Percentiles rank a stretch among this genome's conserved stretches.
phyloP scores from a whole-genome alignment of 2,888 invertebrate genomes.

The Noctuana brunneofusca region DNA sequence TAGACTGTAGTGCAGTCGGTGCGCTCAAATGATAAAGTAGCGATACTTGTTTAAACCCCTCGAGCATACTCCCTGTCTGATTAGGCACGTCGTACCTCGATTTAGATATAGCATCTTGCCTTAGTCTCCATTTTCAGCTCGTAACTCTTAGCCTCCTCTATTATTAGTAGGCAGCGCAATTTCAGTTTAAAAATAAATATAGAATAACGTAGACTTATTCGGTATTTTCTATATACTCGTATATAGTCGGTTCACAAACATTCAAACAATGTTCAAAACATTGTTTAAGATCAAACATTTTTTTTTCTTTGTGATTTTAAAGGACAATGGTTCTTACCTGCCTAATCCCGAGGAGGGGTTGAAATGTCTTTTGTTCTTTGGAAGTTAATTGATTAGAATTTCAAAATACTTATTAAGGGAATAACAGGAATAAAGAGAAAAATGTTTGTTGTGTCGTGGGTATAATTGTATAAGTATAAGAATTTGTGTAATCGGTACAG shows the following conservation, averaged over 20 bases:
- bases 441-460: neutral
- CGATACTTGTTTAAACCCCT: constrained; percentile 28
- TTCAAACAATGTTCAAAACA: constrained; percentile 44
- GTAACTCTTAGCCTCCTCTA: neutral
- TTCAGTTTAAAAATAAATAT: neutral
- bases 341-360: constrained; percentile 55
- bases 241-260: too few species aligned
- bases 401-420: constrained; percentile 26
- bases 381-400: constrained; percentile 50
- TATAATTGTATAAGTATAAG: neutral
- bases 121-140: constrained; percentile 36
- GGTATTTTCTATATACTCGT: neutral
- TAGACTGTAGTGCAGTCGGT: neutral
- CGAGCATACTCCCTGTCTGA: constrained; percentile 48
- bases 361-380: constrained; percentile 55
- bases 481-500: too few species aligned
- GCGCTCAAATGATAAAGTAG: constrained; percentile 15
- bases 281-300: constrained; percentile 67
- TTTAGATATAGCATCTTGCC: constrained; percentile 54
- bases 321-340: constrained; percentile 49
- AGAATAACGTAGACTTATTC: neutral
- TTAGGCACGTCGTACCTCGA: constrained; percentile 47
- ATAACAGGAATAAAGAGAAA: constrained; percentile 2
- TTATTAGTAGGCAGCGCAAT: neutral
- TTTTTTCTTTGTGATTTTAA: constrained; percentile 63